Evolutionary conservation across 2,888 invertebrate species (phyloP).

Genomic region (Sceliomorpha sp.): DNA sequence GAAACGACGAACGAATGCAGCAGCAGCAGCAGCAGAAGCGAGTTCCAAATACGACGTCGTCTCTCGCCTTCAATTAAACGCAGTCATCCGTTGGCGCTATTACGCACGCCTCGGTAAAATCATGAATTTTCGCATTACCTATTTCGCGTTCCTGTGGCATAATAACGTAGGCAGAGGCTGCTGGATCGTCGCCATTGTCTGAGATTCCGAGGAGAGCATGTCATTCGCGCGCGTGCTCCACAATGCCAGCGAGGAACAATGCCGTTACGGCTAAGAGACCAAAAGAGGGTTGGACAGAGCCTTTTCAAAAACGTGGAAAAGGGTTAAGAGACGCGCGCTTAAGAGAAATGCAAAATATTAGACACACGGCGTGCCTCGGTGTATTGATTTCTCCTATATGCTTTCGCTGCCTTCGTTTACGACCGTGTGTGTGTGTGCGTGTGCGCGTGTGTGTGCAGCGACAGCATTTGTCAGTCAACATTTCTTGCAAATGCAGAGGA

Average conservation of each 20-base stretch:
- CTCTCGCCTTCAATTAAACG: too few relatives aligned
- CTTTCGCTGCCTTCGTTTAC: too few relatives aligned
- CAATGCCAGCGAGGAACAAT: slow-evolving; percentile 29
- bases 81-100: neutral
- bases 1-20: too few relatives aligned
- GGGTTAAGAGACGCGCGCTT: slow-evolving; percentile 17
- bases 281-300: slow-evolving; percentile 15
- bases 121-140: slow-evolving; percentile 10
- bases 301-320: slow-evolving; percentile 3
- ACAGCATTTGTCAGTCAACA: too few relatives aligned
- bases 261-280: slow-evolving; percentile 25
- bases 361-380: too few relatives aligned
- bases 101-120: slow-evolving; percentile 1
- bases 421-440: too few relatives aligned
- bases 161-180: slow-evolving; percentile 24
- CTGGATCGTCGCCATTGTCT: slow-evolving; percentile 35
- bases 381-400: too few relatives aligned
- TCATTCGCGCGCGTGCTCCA: slow-evolving; percentile 23
- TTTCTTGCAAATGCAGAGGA: too few relatives aligned
- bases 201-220: slow-evolving; percentile 25
- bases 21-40: too few relatives aligned
- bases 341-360: too few relatives aligned
- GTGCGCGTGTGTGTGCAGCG: too few relatives aligned
- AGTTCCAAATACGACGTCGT: too few relatives aligned
- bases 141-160: neutral